Percentiles rank a stretch among this genome's conserved stretches.
These are phyloP conservation scores for Nyctereutes procyonoides DNA, from an alignment of 2,113 vertebrate genomes.

Conservation along the genomic window DNA sequence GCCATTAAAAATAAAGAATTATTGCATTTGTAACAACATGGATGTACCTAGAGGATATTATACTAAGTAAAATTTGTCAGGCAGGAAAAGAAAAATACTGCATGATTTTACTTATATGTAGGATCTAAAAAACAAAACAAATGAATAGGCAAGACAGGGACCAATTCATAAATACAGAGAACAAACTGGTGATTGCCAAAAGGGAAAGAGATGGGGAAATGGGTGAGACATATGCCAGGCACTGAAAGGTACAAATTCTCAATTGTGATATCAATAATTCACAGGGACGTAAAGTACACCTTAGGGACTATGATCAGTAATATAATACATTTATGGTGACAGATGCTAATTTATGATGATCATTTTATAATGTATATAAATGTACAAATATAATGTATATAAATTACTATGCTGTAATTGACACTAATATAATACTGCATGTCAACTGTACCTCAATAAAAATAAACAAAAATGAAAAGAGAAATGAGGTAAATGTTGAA, in stretches of 20 bases:
- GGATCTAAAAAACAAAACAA: background rate
- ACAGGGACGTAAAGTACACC: background rate
- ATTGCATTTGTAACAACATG: background rate
- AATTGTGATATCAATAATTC: background rate
- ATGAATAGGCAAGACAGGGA: background rate
- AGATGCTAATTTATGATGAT: background rate
- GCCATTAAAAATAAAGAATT: background rate
- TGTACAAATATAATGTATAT: too few relatives aligned
- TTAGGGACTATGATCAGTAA: background rate
- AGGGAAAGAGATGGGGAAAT: background rate
- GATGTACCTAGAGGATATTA: background rate
- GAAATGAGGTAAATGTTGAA: background rate
- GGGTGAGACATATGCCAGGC: background rate
- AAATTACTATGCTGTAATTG: background rate
- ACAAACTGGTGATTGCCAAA: background rate
- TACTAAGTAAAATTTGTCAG: background rate
- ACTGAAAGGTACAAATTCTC: background rate
- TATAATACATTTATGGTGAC: background rate
- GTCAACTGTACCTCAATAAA: background rate
- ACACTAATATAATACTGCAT: background rate
- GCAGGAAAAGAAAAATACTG: background rate
- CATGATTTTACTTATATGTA: background rate
- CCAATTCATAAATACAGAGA: background rate
- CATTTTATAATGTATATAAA: background rate
- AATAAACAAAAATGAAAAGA: background rate